phyloP scores from a whole-genome alignment of 2,797 vertebrate species.

The Enteromius argenteus region DNA sequence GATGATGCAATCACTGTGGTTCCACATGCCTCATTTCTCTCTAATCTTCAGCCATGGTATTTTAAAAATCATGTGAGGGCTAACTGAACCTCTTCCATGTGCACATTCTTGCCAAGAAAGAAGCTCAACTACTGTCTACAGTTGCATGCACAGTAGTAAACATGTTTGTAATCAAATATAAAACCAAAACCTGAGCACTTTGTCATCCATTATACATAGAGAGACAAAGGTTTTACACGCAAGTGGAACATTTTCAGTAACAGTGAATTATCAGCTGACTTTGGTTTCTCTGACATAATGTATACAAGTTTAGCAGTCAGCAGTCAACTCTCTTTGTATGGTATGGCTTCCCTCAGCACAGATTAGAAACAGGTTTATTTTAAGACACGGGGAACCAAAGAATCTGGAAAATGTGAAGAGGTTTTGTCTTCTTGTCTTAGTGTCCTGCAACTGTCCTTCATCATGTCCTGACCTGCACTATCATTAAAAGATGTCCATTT shows the following conservation, averaged over 20 bases:
- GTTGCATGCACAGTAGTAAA: constrained; percentile 2
- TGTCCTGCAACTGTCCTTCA: constrained; percentile 27
- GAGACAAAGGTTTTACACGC: constrained; percentile 9
- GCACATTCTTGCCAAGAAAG: constrained; percentile 6
- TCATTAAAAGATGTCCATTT: neutral
- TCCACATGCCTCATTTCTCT: constrained; percentile 31
- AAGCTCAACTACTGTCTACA: neutral
- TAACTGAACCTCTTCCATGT: constrained; percentile 25
- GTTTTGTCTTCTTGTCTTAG: constrained; percentile 69
- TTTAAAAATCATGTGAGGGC: constrained; percentile 29
- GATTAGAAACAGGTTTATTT: constrained; percentile 76
- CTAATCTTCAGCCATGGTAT: constrained; percentile 43
- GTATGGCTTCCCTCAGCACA: constrained; percentile 45
- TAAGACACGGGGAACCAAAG: constrained; percentile 64
- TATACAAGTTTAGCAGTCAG: neutral
- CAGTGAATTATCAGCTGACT: neutral
- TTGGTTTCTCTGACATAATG: constrained; percentile 24
- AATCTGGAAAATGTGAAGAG: constrained; percentile 72
- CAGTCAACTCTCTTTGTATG: constrained; percentile 33
- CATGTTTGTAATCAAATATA: neutral
- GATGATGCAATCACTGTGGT: constrained; percentile 42
- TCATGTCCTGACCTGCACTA: neutral
- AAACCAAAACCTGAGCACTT: neutral
- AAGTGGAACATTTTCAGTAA: neutral
- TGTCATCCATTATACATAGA: neutral